Evolutionary conservation across 2,113 vertebrate genomes (phyloP).

Genomic region (Pangasianodon hypophthalmus): DNA sequence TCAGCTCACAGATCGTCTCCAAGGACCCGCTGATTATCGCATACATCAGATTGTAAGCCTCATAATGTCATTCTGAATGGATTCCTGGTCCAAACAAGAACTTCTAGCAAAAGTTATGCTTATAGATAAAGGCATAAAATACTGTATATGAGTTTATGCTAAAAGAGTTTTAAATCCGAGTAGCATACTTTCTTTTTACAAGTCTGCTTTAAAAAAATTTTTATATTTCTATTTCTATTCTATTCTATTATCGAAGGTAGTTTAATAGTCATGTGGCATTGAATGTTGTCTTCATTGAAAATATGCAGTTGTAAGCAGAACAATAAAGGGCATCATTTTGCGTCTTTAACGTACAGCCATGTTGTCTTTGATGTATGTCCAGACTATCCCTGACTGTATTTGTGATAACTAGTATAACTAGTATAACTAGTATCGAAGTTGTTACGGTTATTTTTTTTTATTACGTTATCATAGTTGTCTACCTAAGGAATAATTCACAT

Average conservation of each 20-base stretch:
- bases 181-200: background rate
- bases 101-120: background rate
- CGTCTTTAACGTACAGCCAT: too few relatives aligned
- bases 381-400: background rate
- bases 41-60: background rate
- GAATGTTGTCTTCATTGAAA: background rate
- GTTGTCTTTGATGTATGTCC: background rate
- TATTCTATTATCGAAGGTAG: background rate
- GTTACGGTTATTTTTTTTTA: background rate
- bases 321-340: background rate
- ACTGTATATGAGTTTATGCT: background rate
- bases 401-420: too few relatives aligned
- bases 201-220: background rate
- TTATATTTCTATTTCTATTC: background rate
- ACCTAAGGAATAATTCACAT: background rate
- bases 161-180: background rate
- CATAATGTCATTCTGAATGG: background rate
- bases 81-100: background rate
- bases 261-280: background rate
- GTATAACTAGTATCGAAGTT: background rate
- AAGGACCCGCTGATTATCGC: background rate
- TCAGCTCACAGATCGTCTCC: background rate
- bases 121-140: background rate
- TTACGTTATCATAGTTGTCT: background rate
- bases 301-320: background rate